Base-by-base conservation (phyloP, 2,888 invertebrate species). In the Clusia tigrina region DNA sequence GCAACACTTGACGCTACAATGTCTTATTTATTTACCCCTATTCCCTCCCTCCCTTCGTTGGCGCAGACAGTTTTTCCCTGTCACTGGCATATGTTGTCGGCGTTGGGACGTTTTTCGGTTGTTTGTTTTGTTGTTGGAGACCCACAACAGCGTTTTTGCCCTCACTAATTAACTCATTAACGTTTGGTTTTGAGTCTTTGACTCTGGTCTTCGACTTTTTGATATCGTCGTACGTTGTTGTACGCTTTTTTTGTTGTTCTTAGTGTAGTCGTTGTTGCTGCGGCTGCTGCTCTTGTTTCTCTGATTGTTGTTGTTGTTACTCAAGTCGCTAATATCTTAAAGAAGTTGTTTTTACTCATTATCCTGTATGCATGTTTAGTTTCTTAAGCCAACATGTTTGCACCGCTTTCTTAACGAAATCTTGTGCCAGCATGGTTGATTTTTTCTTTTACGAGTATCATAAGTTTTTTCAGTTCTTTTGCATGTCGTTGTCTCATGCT, bases 141-240 rank as follows among this genome's bases (percentile, higher is more conserved):
- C 9, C 24, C 72, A 77, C 78, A 79, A 74, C 79, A 73, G 64
- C 73, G 79, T 70, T 72, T 74, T 68, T 73, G 72, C 72, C 70
- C 71, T 69, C 71, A 74, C 79, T 82, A 82, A 81, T 81, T 81
- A 81, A 82, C 81, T 80, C 80, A 81, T 81, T 80, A 80, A 77
- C 78, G 77, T 80, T 80, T 76, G 73, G 70, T 71, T 71, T 65
- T 63, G 63, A 64, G 25, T 65, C 62, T 66, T 38, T 59, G 64
- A 62, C 62, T 58, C 53, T 42, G 51, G 20, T 48, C 48, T 48
- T 18, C 18, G 3, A 5, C 15, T 15, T 48, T 18, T 20, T 48
- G 20, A 3, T 48, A 22, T 22, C 3, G 6, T 5, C 20, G n/a
- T 15, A 3, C 15, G 9, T 15, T 3, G 3, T 42, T 9, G 12